Conservation (phyloP, 2,888 invertebrate genomes). For the Gerris lacustris region DNA sequence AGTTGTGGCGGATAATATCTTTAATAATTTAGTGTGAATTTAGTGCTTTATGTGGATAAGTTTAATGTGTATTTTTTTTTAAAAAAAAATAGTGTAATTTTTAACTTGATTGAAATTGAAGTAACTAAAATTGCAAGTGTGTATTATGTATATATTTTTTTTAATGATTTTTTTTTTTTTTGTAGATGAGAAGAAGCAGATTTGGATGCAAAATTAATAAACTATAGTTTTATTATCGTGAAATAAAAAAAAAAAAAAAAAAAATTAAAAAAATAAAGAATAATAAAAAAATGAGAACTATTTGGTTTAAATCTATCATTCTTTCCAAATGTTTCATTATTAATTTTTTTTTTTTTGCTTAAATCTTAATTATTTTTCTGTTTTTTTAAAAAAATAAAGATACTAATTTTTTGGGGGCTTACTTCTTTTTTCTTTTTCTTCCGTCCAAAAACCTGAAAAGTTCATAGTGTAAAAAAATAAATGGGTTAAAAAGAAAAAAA, state of each 20-base stretch:
- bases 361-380: constrained; percentile 40
- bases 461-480: constrained; percentile 18
- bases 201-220: constrained; percentile 24
- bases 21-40: no score
- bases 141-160: no score
- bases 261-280: background rate
- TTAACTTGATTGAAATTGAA: no score
- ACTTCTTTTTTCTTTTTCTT: constrained; percentile 98
- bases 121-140: no score
- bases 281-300: constrained; percentile 18
- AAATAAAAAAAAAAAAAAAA: background rate
- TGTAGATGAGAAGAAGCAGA: background rate
- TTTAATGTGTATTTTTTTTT: no score
- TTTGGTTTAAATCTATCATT: constrained; percentile 40
- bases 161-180: constrained; percentile 5
- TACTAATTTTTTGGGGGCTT: no score
- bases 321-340: constrained; percentile 26
- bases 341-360: background rate
- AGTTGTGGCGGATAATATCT: no score
- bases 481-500: no score
- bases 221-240: background rate
- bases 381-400: no score
- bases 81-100: no score
- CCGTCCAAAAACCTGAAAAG: constrained; percentile 56
- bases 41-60: no score